These are phyloP conservation scores for Ammodytes marinus DNA, from an alignment of 2,113 vertebrate genomes.

Conservation along the genomic window DNA sequence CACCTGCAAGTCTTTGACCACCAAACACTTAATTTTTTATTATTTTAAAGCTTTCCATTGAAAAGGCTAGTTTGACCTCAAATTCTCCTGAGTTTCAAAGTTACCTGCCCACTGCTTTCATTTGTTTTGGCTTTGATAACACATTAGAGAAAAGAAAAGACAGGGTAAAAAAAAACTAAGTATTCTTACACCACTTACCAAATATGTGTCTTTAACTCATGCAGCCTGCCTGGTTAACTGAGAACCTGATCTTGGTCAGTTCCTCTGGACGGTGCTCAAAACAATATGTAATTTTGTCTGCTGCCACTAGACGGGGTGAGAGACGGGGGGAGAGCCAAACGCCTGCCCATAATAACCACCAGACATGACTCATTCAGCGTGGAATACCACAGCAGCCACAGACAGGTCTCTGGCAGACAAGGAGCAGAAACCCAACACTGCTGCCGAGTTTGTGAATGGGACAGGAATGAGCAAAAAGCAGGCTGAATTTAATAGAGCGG, in stretches of 20 bases:
- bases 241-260: constrained; percentile 57
- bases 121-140: neutral
- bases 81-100: neutral
- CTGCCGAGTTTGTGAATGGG: constrained; percentile 82
- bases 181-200: constrained; percentile 46
- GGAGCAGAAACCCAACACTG: constrained; percentile 75
- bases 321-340: constrained; percentile 51
- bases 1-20: neutral
- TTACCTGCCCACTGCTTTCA: neutral
- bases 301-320: constrained; percentile 78
- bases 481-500: constrained; percentile 71
- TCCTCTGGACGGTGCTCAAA: constrained; percentile 54
- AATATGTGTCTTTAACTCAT: constrained; percentile 58
- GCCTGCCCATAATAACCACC: constrained; percentile 81
- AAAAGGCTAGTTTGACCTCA: neutral
- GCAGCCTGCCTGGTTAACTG: constrained; percentile 51
- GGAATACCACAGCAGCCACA: constrained; percentile 84
- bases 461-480: constrained; percentile 75
- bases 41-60: neutral
- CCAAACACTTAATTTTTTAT: neutral
- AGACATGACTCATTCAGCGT: constrained; percentile 84
- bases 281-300: constrained; percentile 72
- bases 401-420: constrained; percentile 83
- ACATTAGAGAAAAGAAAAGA: neutral
- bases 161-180: neutral